Percentiles rank a stretch among this genome's conserved stretches.
These are phyloP conservation scores for Mesitornis unicolor DNA, from an alignment of 2,113 vertebrate species.

Conservation along the genomic window DNA sequence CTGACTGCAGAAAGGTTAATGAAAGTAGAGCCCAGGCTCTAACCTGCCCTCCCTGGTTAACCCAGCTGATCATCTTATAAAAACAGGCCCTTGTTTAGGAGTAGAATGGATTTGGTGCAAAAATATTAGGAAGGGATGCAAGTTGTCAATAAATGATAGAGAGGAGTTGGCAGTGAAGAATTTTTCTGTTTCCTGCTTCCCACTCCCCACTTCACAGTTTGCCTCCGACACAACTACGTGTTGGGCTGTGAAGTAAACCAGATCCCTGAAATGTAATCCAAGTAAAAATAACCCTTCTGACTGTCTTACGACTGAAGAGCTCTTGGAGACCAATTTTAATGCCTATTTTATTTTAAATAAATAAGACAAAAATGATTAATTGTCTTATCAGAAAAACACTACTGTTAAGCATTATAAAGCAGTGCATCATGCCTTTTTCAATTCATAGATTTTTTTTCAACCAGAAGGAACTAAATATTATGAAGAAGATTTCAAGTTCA, in stretches of 20 bases:
- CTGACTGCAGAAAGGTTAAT: not conserved
- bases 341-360: slow-evolving; percentile 34
- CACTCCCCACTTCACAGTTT: slow-evolving; percentile 28
- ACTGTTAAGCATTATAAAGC: not conserved
- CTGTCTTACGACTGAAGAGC: not conserved
- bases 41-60: not conserved
- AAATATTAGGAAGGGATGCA: not conserved
- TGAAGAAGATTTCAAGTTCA: slow-evolving; percentile 22
- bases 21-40: not conserved
- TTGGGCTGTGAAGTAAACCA: slow-evolving; percentile 30
- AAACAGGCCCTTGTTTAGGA: not conserved
- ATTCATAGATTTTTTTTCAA: not conserved
- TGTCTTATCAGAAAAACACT: not conserved
- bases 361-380: not conserved
- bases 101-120: not conserved
- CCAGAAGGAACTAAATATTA: not conserved
- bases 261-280: not conserved
- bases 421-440: not conserved
- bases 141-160: not conserved
- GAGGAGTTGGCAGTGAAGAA: not conserved
- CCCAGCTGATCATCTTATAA: not conserved
- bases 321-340: not conserved
- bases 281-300: slow-evolving; percentile 25
- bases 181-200: slow-evolving; percentile 31
- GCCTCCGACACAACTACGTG: slow-evolving; percentile 12